Base-by-base conservation (phyloP, 2,888 invertebrate genomes). In the Abrostola tripartita region DNA sequence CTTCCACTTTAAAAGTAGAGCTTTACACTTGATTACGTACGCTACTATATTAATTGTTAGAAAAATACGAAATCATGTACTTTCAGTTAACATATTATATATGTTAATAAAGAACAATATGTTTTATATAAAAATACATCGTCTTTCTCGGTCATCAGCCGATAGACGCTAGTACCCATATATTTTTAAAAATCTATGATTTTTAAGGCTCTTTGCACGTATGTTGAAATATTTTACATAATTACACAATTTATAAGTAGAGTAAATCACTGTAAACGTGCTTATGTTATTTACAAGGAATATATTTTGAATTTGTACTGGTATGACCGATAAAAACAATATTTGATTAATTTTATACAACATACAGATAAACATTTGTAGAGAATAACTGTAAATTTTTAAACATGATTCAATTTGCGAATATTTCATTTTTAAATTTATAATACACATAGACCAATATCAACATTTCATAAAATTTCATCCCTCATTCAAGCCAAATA, bases 81-180 rank as follows among this genome's bases (percentile, higher is more conserved):
- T 93, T 93, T 93, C 88, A 90, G 90, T 92, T 92, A 93, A 94
- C 94, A 94, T 93, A 94, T 94, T 89, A 90, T 89, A 93, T 93
- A 94, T 93, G 93, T 93, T 93, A 93, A 92, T 93, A 92, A 92
- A 94, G 92, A 92, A 92, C 92, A 93, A 94, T 93, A 93, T 92
- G 90, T 86, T 92, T 92, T 93, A 93, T 92, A 94, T 92, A 94
- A 94, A 94, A 94, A 94, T 94, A 94, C 93, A 93, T 93, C 88
- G 91, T 88, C 92, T 88, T 83, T 83, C 76, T 85, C 87, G 90
- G 85, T 90, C 89, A 81, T 84, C 74, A 84, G 88, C 89, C 90
- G 87, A 87, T 85, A 90, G 92, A 89, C 90, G 90, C 92, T 93
- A 93, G 92, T 92, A 92, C 92, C 92, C 90, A 92, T 90, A 84